phyloP scores from a whole-genome alignment of 1,140 invertebrate species.

The Zaprionus taronus region DNA sequence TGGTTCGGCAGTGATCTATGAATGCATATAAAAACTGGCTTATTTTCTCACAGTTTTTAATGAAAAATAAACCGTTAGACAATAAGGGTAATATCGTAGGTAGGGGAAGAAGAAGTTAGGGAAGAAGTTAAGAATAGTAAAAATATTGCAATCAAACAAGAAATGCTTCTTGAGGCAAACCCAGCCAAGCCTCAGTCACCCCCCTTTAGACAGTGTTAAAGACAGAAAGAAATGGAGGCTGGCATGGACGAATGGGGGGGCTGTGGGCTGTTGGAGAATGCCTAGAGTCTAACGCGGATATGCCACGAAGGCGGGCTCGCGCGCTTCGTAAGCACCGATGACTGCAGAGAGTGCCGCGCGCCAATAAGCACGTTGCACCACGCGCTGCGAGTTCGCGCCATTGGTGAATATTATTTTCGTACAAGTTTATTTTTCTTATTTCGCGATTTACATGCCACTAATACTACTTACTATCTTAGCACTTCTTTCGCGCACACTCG shows the following conservation, averaged over 20 bases:
- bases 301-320: neutral
- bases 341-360: slow-evolving; percentile 26
- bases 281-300: neutral
- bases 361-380: slow-evolving; percentile 56
- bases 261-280: neutral
- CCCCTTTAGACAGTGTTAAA: too few relatives aligned
- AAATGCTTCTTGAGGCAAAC: too few relatives aligned
- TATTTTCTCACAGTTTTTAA: slow-evolving; percentile 37
- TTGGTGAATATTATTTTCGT: slow-evolving; percentile 56
- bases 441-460: slow-evolving; percentile 1
- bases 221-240: too few relatives aligned
- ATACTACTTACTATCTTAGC: neutral
- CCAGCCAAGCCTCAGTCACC: too few relatives aligned
- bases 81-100: neutral
- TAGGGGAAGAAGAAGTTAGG: too few relatives aligned
- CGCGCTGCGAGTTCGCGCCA: slow-evolving; percentile 39
- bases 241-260: neutral
- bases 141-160: too few relatives aligned
- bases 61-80: neutral
- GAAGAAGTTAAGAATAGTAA: too few relatives aligned
- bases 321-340: neutral
- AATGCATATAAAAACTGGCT: slow-evolving; percentile 39
- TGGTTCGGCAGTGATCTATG: slow-evolving; percentile 42
- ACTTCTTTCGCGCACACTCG: neutral
- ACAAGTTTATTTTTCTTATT: slow-evolving; percentile 39